Evolutionary conservation across 2,888 invertebrate species (phyloP), one percentile per base, ranked within the genome.

Genomic region (Sicus ferrugineus): DNA sequence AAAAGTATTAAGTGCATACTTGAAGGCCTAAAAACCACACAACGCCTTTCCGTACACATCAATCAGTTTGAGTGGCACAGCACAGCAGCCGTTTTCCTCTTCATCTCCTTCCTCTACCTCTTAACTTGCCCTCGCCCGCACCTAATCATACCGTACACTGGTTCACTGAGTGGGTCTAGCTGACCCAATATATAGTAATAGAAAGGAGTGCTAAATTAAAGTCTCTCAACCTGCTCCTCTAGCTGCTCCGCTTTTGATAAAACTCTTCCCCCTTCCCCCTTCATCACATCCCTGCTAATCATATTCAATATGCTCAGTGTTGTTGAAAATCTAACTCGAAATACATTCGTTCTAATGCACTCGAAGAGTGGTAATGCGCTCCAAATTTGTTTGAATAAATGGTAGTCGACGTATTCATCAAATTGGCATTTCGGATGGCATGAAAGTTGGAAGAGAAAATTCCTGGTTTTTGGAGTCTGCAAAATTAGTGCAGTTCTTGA

Each of bases 1-100:
- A 71, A 30, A 52, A 66, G 34, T 38, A 66, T 66, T 66, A 54
- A 54, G 56, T 66, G 65, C 65, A 30, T 66, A 66, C 56, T 54
- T 66, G 54, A 54, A 26, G 65, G 65, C 42, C n/a, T 48, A 56
- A n/a, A 65, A 7, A 28, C 38, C 65, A 26, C 28, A 52, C 26
- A 34, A 21, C 31, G 23, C 5, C 21, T 23, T 26, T 28, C 26
- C 31, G 38, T 23, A 62, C 34, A 11, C 61, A 38, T 38, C 38
- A 38, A 31, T 42, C 42, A 42, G 46, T 34, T 59, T 59, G 31
- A 34, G 26, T 31, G 59, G 21, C 30, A 34, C 46, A 26, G 11
- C 11, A 21, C 3, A 23, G 2, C 2, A 19, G 59, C 38, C 38
- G 7, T 38, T 38, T 14, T 14, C 14, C 38, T 38, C 38, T 38